Percentiles rank a stretch among this genome's conserved stretches.
These are phyloP conservation scores for Oncorhynchus gorbuscha DNA, from an alignment of 2,113 vertebrate species.

Conservation along the genomic window DNA sequence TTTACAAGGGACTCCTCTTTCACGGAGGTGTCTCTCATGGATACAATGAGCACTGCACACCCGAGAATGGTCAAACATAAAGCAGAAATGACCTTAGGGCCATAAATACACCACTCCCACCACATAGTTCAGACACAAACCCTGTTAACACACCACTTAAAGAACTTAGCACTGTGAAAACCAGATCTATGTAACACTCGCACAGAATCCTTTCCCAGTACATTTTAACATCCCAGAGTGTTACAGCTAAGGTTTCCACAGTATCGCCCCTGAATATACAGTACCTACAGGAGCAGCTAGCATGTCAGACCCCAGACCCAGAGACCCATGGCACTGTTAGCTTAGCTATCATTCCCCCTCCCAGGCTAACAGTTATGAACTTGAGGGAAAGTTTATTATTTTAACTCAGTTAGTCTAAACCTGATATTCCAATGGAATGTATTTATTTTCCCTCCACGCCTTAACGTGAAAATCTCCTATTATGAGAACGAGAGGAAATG, in stretches of 20 bases:
- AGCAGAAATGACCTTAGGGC: conserved; percentile 59
- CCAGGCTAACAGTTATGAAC: conserved; percentile 24
- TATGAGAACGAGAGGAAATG: conserved; percentile 4
- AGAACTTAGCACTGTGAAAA: conserved; percentile 40
- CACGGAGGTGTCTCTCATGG: conserved; percentile 37
- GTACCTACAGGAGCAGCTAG: conserved; percentile 28
- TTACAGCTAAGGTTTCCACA: conserved; percentile 48
- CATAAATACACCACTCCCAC: conserved; percentile 53
- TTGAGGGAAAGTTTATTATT: conserved; percentile 53
- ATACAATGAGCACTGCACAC: conserved; percentile 40
- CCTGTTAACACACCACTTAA: conserved; percentile 9
- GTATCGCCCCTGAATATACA: background rate
- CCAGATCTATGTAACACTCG: conserved; percentile 28
- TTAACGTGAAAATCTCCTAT: conserved; percentile 12
- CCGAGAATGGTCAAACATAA: conserved; percentile 51
- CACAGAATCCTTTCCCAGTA: conserved; percentile 27
- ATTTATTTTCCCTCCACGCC: conserved; percentile 20
- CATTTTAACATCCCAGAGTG: conserved; percentile 41
- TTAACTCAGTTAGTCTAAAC: conserved; percentile 45
- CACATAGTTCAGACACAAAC: conserved; percentile 46
- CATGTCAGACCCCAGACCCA: conserved; percentile 30
- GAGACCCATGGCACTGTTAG: conserved; percentile 26
- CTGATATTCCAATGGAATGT: conserved; percentile 25
- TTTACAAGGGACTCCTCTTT: conserved; percentile 35
- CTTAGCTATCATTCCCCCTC: conserved; percentile 19